Evolutionary conservation across 2,113 vertebrate genomes (phyloP).

Genomic region (Sinocyclocheilus anshuiensis): DNA sequence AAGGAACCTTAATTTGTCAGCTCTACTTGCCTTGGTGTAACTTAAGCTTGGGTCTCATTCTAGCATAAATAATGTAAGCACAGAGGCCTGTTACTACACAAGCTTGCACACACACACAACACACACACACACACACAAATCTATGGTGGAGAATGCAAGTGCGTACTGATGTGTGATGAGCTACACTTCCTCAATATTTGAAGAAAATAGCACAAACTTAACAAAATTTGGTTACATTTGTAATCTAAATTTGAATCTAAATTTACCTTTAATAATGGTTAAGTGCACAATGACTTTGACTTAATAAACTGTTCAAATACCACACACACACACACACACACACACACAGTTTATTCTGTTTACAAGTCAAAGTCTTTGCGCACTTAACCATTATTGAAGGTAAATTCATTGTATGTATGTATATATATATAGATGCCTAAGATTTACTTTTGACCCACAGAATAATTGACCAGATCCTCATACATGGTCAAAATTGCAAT

Average conservation of each 20-base stretch:
- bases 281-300: background rate
- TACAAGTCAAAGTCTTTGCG: too few species aligned
- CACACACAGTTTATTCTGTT: background rate
- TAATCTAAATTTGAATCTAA: background rate
- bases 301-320: background rate
- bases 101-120: slow-evolving; percentile 52
- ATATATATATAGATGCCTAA: too few species aligned
- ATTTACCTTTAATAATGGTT: background rate
- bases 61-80: slow-evolving; percentile 79
- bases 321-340: too few species aligned
- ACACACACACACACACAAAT: slow-evolving; percentile 37
- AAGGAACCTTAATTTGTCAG: slow-evolving; percentile 63
- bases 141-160: background rate
- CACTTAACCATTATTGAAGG: too few species aligned
- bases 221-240: background rate
- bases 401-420: too few species aligned
- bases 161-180: background rate
- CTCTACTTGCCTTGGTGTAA: slow-evolving; percentile 73
- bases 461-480: background rate
- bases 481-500: background rate
- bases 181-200: background rate
- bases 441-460: too few species aligned
- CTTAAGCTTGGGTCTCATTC: slow-evolving; percentile 69
- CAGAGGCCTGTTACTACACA: slow-evolving; percentile 60
- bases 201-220: background rate